Evolutionary conservation across 2,797 vertebrate species (phyloP), one percentile per base, ranked within the genome.

Genomic region (Lates japonicus): DNA sequence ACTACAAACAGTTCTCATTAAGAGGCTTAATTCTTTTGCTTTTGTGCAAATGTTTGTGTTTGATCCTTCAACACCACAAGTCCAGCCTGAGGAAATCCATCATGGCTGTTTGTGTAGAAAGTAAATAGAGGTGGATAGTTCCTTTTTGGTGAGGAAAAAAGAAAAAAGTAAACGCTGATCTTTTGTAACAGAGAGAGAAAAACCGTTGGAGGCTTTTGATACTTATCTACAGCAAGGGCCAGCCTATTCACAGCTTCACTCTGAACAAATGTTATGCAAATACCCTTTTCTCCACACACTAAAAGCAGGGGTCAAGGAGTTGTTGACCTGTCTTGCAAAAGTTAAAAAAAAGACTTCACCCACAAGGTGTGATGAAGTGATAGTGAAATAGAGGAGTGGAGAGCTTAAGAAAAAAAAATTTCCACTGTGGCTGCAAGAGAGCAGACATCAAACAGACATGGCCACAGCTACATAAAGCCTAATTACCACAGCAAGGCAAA

Each of bases 251-350:
- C 57, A 42, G 55, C 33, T 33, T 37, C 2, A 37, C 60, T 31
- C 7, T 14, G 65, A 68, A 69, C 74, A 86, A 83, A 86, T 2
- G 22, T 85, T 85, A 79, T 17, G 73, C 82, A 90, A 91, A 80
- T 62, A n/a, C 17, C 58, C 70, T 58, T 85, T 87, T 86, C 61
- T 77, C 66, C 22, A 12, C 46, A 62, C 58, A 35, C 14, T 49
- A 22, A 84, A 85, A 74, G 46, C 44, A 54, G 5, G 54, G 74
- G 88, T 92, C 89, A 90, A 92, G 81, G 62, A 90, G 82, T 16
- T 72, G 66, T 85, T 88, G 90, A 90, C 79, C 79, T 39, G 64
- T 72, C 59, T 42, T n/a, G 31, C 11, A 63, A 58, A 12, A 51
- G 37, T 29, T 39, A 66, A 31, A 31, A 66, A 72, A 68, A 35